These are phyloP conservation scores for Epinotia brunnichana DNA, from an alignment of 2,888 invertebrate species.

Conservation along the genomic window DNA sequence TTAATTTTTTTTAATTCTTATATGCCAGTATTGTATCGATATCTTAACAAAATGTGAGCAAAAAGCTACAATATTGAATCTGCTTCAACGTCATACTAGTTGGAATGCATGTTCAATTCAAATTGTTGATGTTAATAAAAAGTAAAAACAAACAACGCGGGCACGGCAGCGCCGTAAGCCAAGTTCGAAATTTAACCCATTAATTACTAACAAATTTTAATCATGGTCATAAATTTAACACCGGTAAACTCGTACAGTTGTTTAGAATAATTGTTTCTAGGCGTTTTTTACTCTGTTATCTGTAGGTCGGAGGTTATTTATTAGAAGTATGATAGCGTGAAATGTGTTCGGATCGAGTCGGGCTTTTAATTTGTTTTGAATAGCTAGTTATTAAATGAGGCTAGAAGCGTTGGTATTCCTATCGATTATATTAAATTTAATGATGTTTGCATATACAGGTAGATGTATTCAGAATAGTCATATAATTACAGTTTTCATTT, in stretches of 20 bases:
- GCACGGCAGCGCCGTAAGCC: slow-evolving; percentile 25
- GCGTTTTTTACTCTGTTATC: slow-evolving; percentile 40
- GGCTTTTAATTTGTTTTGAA: slow-evolving; percentile 30
- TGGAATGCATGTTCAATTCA: slow-evolving; percentile 4
- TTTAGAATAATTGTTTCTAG: slow-evolving; percentile 54
- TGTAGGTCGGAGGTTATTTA: slow-evolving; percentile 39
- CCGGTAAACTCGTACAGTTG: slow-evolving; percentile 45
- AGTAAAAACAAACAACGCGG: slow-evolving; percentile 19
- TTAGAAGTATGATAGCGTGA: slow-evolving; percentile 37
- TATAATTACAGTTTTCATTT: neutral
- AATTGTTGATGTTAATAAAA: neutral
- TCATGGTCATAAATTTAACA: slow-evolving; percentile 57
- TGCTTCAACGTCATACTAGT: too few relatives aligned
- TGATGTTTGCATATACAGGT: too few relatives aligned
- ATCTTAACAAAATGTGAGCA: too few relatives aligned
- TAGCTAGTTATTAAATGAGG: slow-evolving; percentile 10
- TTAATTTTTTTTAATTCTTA: too few relatives aligned
- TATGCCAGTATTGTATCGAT: too few relatives aligned
- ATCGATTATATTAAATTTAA: neutral
- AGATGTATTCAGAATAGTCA: neutral
- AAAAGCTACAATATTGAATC: too few relatives aligned
- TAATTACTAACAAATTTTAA: slow-evolving; percentile 62
- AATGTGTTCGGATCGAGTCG: slow-evolving; percentile 30
- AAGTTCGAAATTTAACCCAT: slow-evolving; percentile 46
- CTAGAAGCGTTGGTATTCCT: neutral